Percentiles rank a stretch among this genome's conserved stretches.
Conservation (phyloP, 2,888 invertebrate genomes). For the Cenopis cana region DNA sequence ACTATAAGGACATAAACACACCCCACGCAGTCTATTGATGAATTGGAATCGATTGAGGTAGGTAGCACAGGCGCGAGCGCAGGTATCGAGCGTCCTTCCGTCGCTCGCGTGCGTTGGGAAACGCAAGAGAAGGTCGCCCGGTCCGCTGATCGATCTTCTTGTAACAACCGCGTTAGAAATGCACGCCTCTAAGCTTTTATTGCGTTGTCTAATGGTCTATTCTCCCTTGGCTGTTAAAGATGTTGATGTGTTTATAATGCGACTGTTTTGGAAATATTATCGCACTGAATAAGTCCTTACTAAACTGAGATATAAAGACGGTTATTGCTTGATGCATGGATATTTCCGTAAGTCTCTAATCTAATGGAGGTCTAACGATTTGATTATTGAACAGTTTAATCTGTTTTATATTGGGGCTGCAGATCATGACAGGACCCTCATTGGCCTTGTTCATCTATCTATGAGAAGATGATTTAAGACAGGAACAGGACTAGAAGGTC, state of each 20-base stretch:
- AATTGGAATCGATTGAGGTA: conserved; percentile 36
- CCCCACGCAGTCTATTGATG: conserved; percentile 14
- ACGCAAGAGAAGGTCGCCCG: conserved; percentile 53
- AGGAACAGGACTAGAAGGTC: no score
- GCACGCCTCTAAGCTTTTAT: conserved; percentile 18
- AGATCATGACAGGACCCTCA: no score
- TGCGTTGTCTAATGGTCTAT: not conserved
- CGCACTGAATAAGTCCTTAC: conserved; percentile 9
- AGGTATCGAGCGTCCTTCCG: conserved; percentile 58
- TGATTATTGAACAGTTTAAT: not conserved
- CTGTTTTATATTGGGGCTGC: not conserved
- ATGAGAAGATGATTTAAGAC: no score
- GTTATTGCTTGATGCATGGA: not conserved
- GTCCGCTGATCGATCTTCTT: conserved; percentile 50
- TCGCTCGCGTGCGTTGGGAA: conserved; percentile 51
- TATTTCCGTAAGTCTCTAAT: not conserved
- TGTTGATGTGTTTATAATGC: not conserved
- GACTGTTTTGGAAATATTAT: conserved; percentile 16
- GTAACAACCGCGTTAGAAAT: conserved; percentile 18
- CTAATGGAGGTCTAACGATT: not conserved
- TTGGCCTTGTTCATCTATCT: no score
- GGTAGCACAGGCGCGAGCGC: conserved; percentile 44
- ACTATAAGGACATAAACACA: not conserved
- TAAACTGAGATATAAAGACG: not conserved
- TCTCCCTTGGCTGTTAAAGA: not conserved